phyloP scores from a whole-genome alignment of 2,888 invertebrate species.

The Megaustenia siamemsis region DNA sequence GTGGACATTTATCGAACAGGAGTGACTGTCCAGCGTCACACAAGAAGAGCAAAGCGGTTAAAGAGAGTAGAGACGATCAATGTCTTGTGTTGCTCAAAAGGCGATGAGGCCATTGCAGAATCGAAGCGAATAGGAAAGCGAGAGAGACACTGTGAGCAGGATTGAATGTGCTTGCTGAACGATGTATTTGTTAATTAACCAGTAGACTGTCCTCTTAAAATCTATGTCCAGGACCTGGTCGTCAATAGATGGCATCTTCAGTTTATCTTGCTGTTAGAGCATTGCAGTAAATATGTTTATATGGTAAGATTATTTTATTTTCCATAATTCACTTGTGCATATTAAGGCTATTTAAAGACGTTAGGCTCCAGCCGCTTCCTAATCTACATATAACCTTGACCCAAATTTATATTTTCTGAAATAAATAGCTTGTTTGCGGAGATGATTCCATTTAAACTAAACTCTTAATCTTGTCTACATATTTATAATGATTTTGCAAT shows the following conservation, averaged over 20 bases:
- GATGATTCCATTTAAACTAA: no score
- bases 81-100: neutral
- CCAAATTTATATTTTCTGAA: neutral
- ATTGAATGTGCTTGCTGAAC: neutral
- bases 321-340: neutral
- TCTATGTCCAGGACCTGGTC: neutral
- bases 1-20: neutral
- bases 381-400: constrained; percentile 3
- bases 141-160: neutral
- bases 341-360: neutral
- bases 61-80: neutral
- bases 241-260: neutral
- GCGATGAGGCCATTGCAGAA: neutral
- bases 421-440: no score
- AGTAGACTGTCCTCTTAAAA: neutral
- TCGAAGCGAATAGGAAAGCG: neutral
- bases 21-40: neutral
- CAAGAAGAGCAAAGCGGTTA: neutral
- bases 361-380: neutral
- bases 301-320: neutral
- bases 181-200: neutral
- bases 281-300: neutral
- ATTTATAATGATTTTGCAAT: no score
- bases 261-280: neutral
- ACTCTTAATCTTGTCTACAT: no score